Base-by-base conservation (phyloP, 2,888 invertebrate genomes). In the Eurois occulta region DNA sequence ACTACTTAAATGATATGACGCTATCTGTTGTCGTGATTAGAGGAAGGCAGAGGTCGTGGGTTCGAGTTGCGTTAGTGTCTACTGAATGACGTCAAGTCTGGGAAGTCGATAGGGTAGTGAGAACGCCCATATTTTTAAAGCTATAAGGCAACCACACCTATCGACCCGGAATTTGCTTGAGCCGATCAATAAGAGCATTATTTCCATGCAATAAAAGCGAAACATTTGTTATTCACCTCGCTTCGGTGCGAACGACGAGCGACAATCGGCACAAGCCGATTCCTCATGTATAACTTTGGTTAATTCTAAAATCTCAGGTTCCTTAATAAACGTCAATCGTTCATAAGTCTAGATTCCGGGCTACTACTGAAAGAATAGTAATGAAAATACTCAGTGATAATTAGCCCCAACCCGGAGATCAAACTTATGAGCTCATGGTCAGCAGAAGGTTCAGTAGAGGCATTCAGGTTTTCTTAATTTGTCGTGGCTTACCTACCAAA, bases 1-100 rank as follows among this genome's bases (percentile, higher is more conserved):
- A 32, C 32, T 71, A 66, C 65, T 79, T 84, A 60, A 66, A 62
- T 69, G 72, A 74, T 83, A 72, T 41, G 65, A 75, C 64, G 46
- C 1, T 75, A 58, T 60, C 28, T 68, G 68, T 69, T 48, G 65
- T 43, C 28, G 35, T 66, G 35, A 48, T 62, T 52, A 68, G 32
- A 68, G 32, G 52, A 72, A n/a, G n/a, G 13, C 48, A 66, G 66
- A 78, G 78, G 84, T 78, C 66, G 58, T 21, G 24, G 18, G 66
- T 78, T 66, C n/a, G 41, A 28, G 48, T 38, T 28, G 28, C 18
- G 16, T 18, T 66, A 35, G 28, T 43, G n/a, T 77, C n/a, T 24
- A 41, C 7, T 46, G 32, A 75, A 13, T 32, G n/a, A 58, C 46
- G 55, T 72, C 24, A 38, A 8, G 24, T 75, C 4, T 68, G 5